Conservation (phyloP, 2,797 vertebrate species). For the Pangasius sanitwongsei region DNA sequence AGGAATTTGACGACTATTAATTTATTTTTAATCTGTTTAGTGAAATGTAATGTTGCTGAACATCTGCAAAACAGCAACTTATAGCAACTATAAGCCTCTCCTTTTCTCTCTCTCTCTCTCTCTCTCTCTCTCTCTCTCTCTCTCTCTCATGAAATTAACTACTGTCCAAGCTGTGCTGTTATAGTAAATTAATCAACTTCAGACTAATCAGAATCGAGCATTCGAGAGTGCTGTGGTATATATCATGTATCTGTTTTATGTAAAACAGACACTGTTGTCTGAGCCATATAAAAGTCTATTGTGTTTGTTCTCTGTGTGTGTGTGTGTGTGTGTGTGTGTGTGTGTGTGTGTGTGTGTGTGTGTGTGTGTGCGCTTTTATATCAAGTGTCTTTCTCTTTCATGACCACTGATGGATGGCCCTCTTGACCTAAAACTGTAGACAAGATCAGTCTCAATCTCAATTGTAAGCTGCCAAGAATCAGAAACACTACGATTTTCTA, state of each 20-base stretch:
- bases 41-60: neutral
- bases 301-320: neutral
- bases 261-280: neutral
- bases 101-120: neutral
- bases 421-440: slow-evolving; percentile 42
- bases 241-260: neutral
- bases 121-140: neutral
- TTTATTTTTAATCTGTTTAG: neutral
- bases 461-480: neutral
- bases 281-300: neutral
- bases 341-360: neutral
- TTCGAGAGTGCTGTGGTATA: neutral
- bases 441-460: neutral
- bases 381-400: slow-evolving; percentile 46
- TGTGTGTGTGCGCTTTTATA: neutral
- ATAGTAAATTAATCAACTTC: neutral
- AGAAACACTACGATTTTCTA: neutral
- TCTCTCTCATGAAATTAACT: neutral
- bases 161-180: neutral
- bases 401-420: slow-evolving; percentile 44
- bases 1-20: neutral
- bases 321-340: neutral
- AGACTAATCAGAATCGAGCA: neutral
- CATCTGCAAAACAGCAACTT: neutral
- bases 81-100: neutral